A percentile compares a stretch with the other conserved stretches of the same genome.
Conservation (phyloP, 2,113 vertebrate genomes). For the Amblyopsis rosae region DNA sequence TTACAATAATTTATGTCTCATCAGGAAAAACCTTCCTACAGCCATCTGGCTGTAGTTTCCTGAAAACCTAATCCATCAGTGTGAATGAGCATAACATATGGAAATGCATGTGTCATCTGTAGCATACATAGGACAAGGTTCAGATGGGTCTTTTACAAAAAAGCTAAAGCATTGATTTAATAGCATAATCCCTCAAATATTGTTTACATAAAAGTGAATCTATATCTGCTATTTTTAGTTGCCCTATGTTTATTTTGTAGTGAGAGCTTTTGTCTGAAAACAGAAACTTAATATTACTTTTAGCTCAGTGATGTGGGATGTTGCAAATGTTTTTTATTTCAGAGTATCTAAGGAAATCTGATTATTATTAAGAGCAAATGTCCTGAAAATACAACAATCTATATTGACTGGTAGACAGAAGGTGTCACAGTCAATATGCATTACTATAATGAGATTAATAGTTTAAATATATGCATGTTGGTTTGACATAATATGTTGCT, state of each 20-base stretch:
- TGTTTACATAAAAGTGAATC: too few relatives aligned
- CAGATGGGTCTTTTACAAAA: too few relatives aligned
- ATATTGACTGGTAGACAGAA: too few relatives aligned
- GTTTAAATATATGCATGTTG: too few relatives aligned
- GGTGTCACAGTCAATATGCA: too few relatives aligned
- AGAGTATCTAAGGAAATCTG: not conserved
- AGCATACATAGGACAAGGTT: not conserved
- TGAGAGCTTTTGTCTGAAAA: too few relatives aligned
- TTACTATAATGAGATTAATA: too few relatives aligned
- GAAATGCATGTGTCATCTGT: not conserved
- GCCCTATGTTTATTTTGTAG: too few relatives aligned
- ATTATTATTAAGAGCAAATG: not conserved
- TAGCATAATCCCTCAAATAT: too few relatives aligned
- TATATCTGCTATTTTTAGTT: too few relatives aligned
- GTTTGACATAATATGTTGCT: too few relatives aligned
- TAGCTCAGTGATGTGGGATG: not conserved
- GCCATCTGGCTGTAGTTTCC: slow-evolving; percentile 45
- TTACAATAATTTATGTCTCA: slow-evolving; percentile 45
- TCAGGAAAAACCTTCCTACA: slow-evolving; percentile 17
- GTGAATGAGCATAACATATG: slow-evolving; percentile 25
- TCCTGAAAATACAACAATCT: not conserved
- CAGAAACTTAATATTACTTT: not conserved
- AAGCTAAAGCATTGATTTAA: too few relatives aligned
- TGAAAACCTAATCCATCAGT: slow-evolving; percentile 44
- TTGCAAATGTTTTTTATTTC: not conserved